These are phyloP conservation scores for Pogoniulus pusillus DNA, from an alignment of 2,797 vertebrate species.

Conservation along the genomic window DNA sequence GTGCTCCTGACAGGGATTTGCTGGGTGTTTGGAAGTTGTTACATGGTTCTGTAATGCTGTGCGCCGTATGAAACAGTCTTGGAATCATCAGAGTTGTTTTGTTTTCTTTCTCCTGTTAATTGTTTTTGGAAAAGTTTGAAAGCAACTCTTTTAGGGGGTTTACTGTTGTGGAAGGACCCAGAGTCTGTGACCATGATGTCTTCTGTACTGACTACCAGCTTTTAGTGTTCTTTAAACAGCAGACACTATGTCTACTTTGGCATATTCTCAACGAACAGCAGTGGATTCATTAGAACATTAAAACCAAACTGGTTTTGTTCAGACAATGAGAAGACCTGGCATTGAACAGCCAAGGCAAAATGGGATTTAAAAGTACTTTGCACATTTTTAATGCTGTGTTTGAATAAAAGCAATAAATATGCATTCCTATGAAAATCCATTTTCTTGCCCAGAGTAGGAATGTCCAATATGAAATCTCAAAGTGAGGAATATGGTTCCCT, in stretches of 20 bases:
- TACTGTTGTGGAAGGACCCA: background rate
- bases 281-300: background rate
- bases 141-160: background rate
- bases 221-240: background rate
- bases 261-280: background rate
- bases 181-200: background rate
- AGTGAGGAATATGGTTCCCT: slow-evolving; percentile 37
- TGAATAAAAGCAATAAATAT: slow-evolving; percentile 8
- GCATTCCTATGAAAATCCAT: slow-evolving; percentile 25
- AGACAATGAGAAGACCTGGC: background rate
- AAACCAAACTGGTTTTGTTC: background rate
- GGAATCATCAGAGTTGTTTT: background rate
- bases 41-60: background rate
- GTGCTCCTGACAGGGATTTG: background rate
- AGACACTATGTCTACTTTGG: background rate
- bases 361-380: slow-evolving; percentile 32
- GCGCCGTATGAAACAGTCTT: background rate
- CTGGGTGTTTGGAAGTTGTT: background rate
- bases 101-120: background rate
- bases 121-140: background rate
- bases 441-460: slow-evolving; percentile 35
- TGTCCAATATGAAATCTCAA: slow-evolving; percentile 46
- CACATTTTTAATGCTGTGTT: slow-evolving; percentile 1
- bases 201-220: background rate
- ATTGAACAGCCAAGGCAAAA: background rate